Percentiles rank a stretch among this genome's conserved stretches.
phyloP scores from a whole-genome alignment of 2,888 invertebrate genomes.

The Macrosiphum euphorbiae region DNA sequence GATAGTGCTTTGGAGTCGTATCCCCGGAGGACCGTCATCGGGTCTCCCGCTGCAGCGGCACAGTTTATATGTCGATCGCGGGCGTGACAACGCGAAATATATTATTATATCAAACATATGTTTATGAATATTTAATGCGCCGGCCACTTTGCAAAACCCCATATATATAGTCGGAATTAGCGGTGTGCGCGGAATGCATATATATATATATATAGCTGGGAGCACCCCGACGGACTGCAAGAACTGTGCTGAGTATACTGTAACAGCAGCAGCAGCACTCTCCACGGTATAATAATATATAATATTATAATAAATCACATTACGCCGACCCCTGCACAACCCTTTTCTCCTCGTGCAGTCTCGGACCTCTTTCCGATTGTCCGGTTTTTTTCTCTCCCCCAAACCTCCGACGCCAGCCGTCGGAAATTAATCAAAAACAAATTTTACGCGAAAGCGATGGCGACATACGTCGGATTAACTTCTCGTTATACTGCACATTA shows the following conservation, averaged over 20 bases:
- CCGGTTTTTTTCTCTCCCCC: background rate
- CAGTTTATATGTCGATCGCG: constrained; percentile 37
- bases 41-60: background rate
- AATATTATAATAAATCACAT: constrained; percentile 55
- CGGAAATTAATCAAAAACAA: constrained; percentile 55
- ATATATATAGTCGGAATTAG: constrained; percentile 37
- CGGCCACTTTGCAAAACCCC: constrained; percentile 55
- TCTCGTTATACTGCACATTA: constrained; percentile 30
- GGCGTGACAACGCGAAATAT: constrained; percentile 48
- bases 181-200: background rate
- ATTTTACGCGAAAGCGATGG: background rate
- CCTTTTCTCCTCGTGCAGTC: constrained; percentile 26
- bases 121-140: constrained; percentile 59
- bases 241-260: background rate
- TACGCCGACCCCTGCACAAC: constrained; percentile 24
- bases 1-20: background rate
- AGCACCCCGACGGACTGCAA: background rate
- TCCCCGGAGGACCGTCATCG: constrained; percentile 33
- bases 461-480: constrained; percentile 36
- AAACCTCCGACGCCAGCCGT: background rate
- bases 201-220: background rate
- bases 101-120: constrained; percentile 55
- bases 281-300: background rate
- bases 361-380: background rate
- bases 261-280: background rate